A percentile compares a stretch with the other conserved stretches of the same genome.
Evolutionary conservation across 2,113 vertebrate species (phyloP).

Genomic region (Pseudorectes ferrugineus): DNA sequence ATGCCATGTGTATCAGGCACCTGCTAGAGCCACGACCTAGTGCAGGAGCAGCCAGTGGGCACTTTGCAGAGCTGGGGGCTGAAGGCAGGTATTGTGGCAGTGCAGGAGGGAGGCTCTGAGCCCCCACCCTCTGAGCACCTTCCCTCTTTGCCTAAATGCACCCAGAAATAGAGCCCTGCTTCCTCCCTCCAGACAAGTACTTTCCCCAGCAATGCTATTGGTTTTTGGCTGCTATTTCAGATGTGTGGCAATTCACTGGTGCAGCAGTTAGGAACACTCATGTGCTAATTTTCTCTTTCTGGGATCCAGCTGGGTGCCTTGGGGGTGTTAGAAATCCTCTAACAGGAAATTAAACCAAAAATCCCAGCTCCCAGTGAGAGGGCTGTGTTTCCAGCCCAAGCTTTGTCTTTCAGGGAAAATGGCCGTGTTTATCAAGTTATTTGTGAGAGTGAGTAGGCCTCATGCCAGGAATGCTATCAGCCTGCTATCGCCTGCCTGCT

Average conservation of each 20-base stretch:
- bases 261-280: background rate
- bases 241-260: background rate
- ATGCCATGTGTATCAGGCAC: background rate
- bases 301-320: conserved; percentile 43
- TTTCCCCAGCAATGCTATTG: background rate
- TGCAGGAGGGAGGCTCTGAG: accelerated
- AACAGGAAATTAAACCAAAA: background rate
- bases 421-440: conserved; percentile 20
- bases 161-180: background rate
- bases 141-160: background rate
- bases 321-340: conserved; percentile 9
- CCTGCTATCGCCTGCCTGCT: background rate
- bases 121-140: background rate
- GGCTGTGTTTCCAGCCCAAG: background rate
- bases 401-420: conserved; percentile 40
- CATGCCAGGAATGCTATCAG: background rate
- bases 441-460: background rate
- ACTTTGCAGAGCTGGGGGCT: background rate
- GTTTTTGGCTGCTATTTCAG: background rate
- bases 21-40: accelerated
- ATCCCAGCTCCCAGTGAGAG: background rate
- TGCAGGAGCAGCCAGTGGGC: background rate
- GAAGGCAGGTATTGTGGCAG: accelerated
- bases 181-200: background rate
- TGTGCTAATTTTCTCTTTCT: background rate